phyloP scores from a whole-genome alignment of 2,888 invertebrate genomes.

The Eilema griseolum region DNA sequence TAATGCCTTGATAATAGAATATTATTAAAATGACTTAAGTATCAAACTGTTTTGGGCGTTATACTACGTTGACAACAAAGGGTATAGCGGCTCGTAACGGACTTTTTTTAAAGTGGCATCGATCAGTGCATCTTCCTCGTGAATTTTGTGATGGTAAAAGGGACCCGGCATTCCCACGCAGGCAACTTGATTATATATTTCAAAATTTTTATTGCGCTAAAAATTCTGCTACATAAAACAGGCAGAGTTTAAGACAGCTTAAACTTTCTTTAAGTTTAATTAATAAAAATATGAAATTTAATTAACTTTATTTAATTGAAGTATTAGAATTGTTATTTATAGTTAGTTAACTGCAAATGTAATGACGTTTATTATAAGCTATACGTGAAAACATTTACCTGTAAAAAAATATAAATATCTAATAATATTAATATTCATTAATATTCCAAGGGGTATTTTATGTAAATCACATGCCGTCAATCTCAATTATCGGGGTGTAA shows the following conservation, averaged over 20 bases:
- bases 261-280: neutral
- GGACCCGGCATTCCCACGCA: slow-evolving; percentile 74
- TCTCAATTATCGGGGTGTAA: too few relatives aligned
- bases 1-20: too few relatives aligned
- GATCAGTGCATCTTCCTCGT: slow-evolving; percentile 76
- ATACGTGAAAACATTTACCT: too few relatives aligned
- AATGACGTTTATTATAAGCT: too few relatives aligned
- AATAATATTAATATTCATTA: too few relatives aligned
- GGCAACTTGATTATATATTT: slow-evolving; percentile 50
- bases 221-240: neutral
- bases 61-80: slow-evolving; percentile 71
- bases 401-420: too few relatives aligned
- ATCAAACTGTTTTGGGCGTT: slow-evolving; percentile 56
- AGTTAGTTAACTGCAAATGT: too few relatives aligned
- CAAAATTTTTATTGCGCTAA: slow-evolving; percentile 1
- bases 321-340: too few relatives aligned
- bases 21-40: slow-evolving; percentile 42
- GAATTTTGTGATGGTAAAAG: slow-evolving; percentile 64
- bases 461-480: too few relatives aligned
- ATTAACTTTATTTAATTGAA: too few relatives aligned
- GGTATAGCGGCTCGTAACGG: slow-evolving; percentile 81
- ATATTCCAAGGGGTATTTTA: too few relatives aligned
- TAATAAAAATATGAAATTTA: neutral
- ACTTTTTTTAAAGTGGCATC: slow-evolving; percentile 72
- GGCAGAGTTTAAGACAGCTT: neutral